phyloP scores from a whole-genome alignment of 2,113 vertebrate species.

The Megaceryle torquata region DNA sequence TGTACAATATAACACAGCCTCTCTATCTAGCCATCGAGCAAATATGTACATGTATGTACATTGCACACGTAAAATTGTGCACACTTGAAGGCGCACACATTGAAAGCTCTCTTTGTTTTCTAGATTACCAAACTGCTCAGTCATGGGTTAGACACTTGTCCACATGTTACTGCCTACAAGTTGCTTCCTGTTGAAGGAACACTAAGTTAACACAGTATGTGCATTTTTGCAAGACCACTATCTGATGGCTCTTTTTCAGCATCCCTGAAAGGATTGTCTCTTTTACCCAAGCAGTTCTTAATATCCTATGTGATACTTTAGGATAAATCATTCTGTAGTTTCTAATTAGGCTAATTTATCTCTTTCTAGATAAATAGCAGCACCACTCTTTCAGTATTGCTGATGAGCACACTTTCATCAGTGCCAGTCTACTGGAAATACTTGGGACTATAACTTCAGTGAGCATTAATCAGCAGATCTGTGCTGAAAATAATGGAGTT shows the following conservation, averaged over 20 bases:
- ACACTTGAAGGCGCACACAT: neutral
- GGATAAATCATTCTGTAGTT: neutral
- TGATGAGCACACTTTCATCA: neutral
- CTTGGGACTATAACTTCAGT: neutral
- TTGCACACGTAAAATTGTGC: neutral
- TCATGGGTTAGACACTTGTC: neutral
- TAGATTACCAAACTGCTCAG: neutral
- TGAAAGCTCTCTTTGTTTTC: neutral
- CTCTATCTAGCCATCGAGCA: neutral
- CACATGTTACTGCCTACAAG: neutral
- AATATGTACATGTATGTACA: neutral
- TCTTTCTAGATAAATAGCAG: neutral
- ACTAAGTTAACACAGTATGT: neutral
- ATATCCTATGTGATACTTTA: neutral
- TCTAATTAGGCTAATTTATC: neutral
- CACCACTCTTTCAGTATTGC: neutral
- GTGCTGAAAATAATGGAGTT: neutral
- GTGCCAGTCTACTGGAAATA: neutral
- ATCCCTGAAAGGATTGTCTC: neutral
- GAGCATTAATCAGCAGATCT: neutral
- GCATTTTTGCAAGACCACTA: accelerated
- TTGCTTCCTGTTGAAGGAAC: neutral
- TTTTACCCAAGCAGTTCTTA: neutral
- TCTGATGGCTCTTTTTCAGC: neutral
- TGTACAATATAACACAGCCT: neutral